Conservation (phyloP, 2,113 vertebrate species). For the Salvelinus sp. region DNA sequence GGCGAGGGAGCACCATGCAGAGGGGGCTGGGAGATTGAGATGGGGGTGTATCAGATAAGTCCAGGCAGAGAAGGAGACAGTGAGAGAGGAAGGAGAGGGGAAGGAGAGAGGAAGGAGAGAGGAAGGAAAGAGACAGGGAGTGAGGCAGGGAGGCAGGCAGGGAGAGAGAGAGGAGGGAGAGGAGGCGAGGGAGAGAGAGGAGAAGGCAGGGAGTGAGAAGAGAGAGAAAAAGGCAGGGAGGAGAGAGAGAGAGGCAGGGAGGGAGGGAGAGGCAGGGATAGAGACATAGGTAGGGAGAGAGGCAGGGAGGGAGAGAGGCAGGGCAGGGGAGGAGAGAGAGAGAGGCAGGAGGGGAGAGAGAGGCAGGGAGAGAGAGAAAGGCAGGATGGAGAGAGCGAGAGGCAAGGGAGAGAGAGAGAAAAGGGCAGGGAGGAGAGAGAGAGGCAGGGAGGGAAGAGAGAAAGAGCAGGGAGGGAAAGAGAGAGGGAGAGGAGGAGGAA, state of each 20-base stretch:
- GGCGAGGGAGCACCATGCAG: too few relatives aligned
- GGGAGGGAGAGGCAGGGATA: too few relatives aligned
- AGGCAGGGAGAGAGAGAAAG: background rate
- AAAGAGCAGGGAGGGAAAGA: background rate
- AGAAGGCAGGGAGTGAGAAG: background rate
- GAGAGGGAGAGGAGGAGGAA: background rate
- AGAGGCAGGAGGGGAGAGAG: background rate
- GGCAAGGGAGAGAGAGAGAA: too few relatives aligned
- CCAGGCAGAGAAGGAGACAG: constrained; percentile 44
- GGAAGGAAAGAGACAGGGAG: too few relatives aligned
- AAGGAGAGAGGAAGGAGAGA: constrained; percentile 9
- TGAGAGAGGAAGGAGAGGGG: constrained; percentile 17
- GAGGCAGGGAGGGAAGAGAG: background rate
- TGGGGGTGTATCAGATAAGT: constrained; percentile 40
- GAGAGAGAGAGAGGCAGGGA: background rate
- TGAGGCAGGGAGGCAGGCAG: background rate
- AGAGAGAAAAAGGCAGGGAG: background rate
- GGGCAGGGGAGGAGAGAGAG: too few relatives aligned
- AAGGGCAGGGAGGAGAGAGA: too few relatives aligned
- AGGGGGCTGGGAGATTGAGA: constrained; percentile 57
- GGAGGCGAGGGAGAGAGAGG: background rate
- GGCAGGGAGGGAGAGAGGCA: too few relatives aligned
- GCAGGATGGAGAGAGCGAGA: too few relatives aligned
- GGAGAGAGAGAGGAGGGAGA: too few relatives aligned
- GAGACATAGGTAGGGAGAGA: too few relatives aligned